Evolutionary conservation across 2,113 vertebrate species (phyloP).

Genomic region (Madoqua kirkii): DNA sequence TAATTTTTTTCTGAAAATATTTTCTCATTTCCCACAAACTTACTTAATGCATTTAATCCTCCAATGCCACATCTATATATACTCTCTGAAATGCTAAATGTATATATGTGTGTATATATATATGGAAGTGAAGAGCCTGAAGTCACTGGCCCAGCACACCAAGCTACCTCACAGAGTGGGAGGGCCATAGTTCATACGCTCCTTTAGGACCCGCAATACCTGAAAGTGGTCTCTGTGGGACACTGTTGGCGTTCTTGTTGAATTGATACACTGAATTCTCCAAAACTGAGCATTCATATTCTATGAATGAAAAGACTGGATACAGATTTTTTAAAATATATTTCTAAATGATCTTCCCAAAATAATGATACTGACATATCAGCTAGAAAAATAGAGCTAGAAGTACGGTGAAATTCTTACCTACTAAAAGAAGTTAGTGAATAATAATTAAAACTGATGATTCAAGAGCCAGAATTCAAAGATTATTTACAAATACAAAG

Average conservation of each 20-base stretch:
- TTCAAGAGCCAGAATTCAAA: neutral
- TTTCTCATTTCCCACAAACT: slow-evolving; percentile 6
- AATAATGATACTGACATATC: neutral
- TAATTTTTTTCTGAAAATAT: neutral
- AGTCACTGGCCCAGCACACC: fast-evolving
- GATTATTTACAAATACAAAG: neutral
- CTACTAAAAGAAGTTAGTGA: neutral
- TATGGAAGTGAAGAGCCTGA: neutral
- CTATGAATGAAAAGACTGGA: neutral
- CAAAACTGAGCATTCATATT: neutral
- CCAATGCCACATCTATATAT: neutral
- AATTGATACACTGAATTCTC: neutral
- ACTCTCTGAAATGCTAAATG: neutral
- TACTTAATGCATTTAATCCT: neutral
- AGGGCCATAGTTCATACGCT: neutral
- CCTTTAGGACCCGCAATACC: neutral
- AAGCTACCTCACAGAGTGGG: neutral
- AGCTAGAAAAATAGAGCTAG: neutral
- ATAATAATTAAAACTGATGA: neutral
- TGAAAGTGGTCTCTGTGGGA: neutral
- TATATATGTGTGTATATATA: too few relatives aligned
- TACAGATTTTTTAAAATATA: neutral
- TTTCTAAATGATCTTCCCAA: neutral
- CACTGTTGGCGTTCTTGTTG: neutral
- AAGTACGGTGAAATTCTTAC: neutral